Percentiles rank a stretch among this genome's conserved stretches.
Conservation (phyloP, 2,888 invertebrate species). For the Halocaridina rubra region DNA sequence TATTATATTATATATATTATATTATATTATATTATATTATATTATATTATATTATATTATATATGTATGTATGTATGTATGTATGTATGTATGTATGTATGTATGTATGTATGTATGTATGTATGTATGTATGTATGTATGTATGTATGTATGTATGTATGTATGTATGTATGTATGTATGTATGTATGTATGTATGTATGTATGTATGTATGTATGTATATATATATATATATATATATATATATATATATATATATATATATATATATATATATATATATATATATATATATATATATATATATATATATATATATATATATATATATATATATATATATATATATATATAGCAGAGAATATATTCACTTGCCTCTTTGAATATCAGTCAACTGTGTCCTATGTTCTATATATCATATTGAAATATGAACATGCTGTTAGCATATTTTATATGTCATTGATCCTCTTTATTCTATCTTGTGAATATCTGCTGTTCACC, state of each 20-base stretch:
- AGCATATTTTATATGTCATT: background rate
- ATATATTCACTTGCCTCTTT: background rate
- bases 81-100: background rate
- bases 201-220: no score
- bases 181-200: background rate
- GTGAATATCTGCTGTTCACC: no score
- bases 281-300: no score
- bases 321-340: background rate
- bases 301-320: no score
- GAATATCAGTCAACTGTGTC: background rate
- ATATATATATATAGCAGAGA: background rate
- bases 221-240: no score
- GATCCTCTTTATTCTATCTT: no score
- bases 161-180: background rate
- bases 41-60: no score
- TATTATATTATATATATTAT: no score
- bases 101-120: background rate
- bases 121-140: background rate
- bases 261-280: no score
- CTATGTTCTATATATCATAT: background rate
- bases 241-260: no score
- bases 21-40: no score
- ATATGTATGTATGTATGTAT: background rate
- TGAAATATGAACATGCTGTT: background rate
- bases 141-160: background rate